Evolutionary conservation across 2,797 vertebrate genomes (phyloP), one percentile per base, ranked within the genome.

Genomic region (Hypotaenidia philippensis): DNA sequence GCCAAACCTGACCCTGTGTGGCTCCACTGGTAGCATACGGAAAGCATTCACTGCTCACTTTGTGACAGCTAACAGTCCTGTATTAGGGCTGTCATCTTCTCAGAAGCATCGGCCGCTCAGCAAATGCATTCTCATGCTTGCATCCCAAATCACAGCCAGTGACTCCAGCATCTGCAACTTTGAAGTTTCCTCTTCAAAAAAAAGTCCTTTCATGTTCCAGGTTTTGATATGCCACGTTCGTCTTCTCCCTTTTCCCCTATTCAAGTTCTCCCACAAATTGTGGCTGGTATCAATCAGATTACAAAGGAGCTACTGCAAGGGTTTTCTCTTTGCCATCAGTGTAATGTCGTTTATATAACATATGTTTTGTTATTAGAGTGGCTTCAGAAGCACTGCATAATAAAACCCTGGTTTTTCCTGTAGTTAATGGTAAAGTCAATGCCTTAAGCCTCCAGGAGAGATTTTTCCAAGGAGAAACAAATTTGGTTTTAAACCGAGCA

Each of bases 161-260:
- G n/a, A 85, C 55, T 94, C 53, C 59, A 65, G 83, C 59, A 90
- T 78, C 65, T 21, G 31, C 60, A 81, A 15, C 85, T 95, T 89
- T 80, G 82, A 96, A 95, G 87, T 55, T 64, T 59, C 57, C 60
- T 23, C 90, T 90, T 86, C 66, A 83, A 85, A 93, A 82, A 88
- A 79, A 29, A n/a, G 45, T 36, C 50, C 64, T 79, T 87, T 93
- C 69, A 93, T 90, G 87, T 88, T 78, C 81, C 61, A 11, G 1
- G 1, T 94, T 94, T 91, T 91, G 87, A 94, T 86, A 72, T 21
- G 32, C 34, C 38, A 9, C 0, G 0, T 63, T 96, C 29, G 12
- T 57, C 50, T 65, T 83, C 83, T 69, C 40, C 61, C 0, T 64
- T 81, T 80, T 44, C 40, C 27, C 83, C 69, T 59, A 29, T 31